These are phyloP conservation scores for Dicentrarchus labrax DNA, from an alignment of 2,113 vertebrate genomes.

Conservation along the genomic window DNA sequence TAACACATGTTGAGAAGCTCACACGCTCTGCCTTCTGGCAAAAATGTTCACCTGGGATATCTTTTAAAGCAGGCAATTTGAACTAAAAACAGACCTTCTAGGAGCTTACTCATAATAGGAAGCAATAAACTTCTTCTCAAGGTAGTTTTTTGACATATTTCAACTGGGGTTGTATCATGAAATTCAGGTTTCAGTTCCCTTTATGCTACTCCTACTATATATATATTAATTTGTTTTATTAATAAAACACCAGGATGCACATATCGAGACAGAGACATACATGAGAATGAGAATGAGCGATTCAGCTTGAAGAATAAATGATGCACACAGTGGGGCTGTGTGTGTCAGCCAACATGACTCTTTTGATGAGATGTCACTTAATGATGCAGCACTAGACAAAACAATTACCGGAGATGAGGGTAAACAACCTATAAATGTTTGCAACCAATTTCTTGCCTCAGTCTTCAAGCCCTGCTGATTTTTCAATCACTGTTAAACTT, in stretches of 20 bases:
- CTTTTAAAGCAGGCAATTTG: not conserved
- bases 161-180: too few species aligned
- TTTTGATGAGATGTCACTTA: constrained; percentile 4
- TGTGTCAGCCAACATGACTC: not conserved
- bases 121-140: not conserved
- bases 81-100: not conserved
- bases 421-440: not conserved
- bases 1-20: not conserved
- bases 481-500: not conserved
- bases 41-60: constrained; percentile 5
- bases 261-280: too few species aligned
- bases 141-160: too few species aligned
- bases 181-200: too few species aligned
- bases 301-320: constrained; percentile 21
- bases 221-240: too few species aligned
- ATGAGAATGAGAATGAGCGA: not conserved
- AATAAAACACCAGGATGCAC: too few species aligned
- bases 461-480: not conserved
- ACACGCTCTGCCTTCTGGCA: not conserved
- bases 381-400: not conserved
- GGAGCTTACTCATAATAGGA: not conserved
- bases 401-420: not conserved
- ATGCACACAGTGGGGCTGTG: not conserved
- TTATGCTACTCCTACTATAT: too few species aligned
- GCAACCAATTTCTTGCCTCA: not conserved